Evolutionary conservation across 1,140 invertebrate genomes (phyloP).

Genomic region (Choristoneura fumiferana): DNA sequence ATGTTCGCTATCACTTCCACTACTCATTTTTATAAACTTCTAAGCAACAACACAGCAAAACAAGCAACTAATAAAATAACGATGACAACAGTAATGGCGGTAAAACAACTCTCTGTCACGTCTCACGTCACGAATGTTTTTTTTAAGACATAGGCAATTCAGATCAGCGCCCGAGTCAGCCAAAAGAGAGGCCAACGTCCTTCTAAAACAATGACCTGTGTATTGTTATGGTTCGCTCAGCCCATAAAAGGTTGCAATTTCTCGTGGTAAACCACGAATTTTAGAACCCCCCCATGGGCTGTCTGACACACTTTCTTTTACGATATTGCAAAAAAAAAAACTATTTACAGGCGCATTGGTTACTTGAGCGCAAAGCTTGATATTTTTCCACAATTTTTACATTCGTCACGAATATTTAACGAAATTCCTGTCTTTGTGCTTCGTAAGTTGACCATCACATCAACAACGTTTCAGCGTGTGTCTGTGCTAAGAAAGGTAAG

Average conservation of each 20-base stretch:
- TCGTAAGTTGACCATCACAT: not conserved
- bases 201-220: not conserved
- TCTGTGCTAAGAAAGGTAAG: not conserved
- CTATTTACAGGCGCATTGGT: not conserved
- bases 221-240: not conserved
- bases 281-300: not conserved
- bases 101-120: too few relatives aligned
- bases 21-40: too few relatives aligned
- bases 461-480: not conserved
- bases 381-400: not conserved
- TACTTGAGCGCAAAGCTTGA: not conserved
- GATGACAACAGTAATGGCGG: too few relatives aligned
- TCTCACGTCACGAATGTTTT: too few relatives aligned
- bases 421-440: not conserved
- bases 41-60: too few relatives aligned
- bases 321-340: not conserved
- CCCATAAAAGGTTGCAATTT: not conserved
- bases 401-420: not conserved
- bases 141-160: too few relatives aligned
- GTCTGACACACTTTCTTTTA: not conserved
- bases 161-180: not conserved
- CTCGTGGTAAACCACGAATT: not conserved
- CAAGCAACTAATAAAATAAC: too few relatives aligned
- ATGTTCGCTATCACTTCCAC: too few relatives aligned
- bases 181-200: not conserved